These are phyloP conservation scores for Magallana angulata DNA, from an alignment of 1,140 invertebrate species.

Conservation along the genomic window DNA sequence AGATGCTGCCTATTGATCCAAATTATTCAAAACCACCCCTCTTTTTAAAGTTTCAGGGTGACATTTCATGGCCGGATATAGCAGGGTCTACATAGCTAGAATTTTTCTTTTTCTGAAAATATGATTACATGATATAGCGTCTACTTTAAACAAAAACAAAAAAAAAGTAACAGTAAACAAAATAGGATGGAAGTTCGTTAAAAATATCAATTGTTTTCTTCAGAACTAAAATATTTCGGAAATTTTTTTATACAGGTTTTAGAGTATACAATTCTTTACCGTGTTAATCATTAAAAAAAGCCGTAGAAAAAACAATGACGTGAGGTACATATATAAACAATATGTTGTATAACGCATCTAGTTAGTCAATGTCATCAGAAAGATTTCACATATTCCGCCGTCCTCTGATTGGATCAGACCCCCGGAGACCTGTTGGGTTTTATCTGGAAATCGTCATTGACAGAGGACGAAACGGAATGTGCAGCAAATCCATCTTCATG, in stretches of 20 bases:
- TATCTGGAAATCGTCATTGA: slow-evolving; percentile 13
- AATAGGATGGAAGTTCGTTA: too few species aligned
- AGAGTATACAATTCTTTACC: too few species aligned
- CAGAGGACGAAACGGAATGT: not conserved
- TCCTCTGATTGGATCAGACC: not conserved
- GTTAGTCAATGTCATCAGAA: not conserved
- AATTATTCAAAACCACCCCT: not conserved
- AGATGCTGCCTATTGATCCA: too few species aligned
- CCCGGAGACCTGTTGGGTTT: slow-evolving; percentile 40
- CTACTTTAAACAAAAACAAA: too few species aligned
- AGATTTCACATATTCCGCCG: not conserved
- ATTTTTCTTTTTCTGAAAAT: not conserved
- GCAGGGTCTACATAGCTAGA: not conserved
- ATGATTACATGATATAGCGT: too few species aligned
- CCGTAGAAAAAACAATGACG: too few species aligned
- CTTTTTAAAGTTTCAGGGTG: slow-evolving; percentile 9
- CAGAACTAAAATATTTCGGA: too few species aligned
- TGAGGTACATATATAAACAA: too few species aligned
- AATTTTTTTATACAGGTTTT: too few species aligned
- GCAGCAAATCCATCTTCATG: not conserved
- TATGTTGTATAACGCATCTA: not conserved
- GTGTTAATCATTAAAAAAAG: too few species aligned
- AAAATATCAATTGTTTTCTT: too few species aligned
- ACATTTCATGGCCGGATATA: not conserved
- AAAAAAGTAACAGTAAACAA: too few species aligned